Evolutionary conservation across 1,140 invertebrate species (phyloP).

Genomic region (Meloidogyne exigua): DNA sequence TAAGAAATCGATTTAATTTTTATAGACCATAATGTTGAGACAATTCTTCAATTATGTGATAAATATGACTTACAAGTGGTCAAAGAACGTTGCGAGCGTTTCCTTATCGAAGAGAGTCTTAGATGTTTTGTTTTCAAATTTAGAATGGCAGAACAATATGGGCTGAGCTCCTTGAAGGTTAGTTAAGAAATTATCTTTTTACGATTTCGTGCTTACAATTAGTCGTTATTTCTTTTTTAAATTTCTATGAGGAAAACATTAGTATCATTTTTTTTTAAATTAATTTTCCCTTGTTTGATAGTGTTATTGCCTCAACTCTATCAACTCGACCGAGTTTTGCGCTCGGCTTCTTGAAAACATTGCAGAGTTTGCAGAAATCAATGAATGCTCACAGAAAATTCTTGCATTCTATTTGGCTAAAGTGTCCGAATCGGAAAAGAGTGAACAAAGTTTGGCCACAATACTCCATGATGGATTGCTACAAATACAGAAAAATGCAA

Average conservation of each 20-base stretch:
- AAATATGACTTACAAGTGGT: constrained; percentile 25
- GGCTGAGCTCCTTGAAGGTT: constrained; percentile 24
- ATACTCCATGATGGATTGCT: constrained; percentile 11
- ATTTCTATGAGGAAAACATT: too few relatives aligned
- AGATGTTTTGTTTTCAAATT: constrained; percentile 22
- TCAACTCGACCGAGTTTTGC: constrained; percentile 21
- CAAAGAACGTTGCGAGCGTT: constrained; percentile 23
- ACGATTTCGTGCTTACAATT: too few relatives aligned
- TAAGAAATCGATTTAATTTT: background rate
- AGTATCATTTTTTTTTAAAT: too few relatives aligned
- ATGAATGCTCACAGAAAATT: constrained; percentile 4
- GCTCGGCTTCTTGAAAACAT: constrained; percentile 17
- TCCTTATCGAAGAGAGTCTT: constrained; percentile 19
- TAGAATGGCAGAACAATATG: constrained; percentile 24
- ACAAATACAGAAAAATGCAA: background rate
- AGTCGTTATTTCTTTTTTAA: too few relatives aligned
- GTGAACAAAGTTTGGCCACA: constrained; percentile 24
- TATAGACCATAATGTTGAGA: constrained; percentile 16
- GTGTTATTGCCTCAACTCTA: constrained; percentile 8
- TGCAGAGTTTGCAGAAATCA: constrained; percentile 20
- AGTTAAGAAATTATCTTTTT: background rate
- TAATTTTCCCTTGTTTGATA: background rate
- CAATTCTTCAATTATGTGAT: constrained; percentile 17
- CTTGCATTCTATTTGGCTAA: constrained; percentile 19
- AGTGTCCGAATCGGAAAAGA: constrained; percentile 19